A percentile compares a stretch with the other conserved stretches of the same genome.
Conservation (phyloP, 2,888 invertebrate genomes). For the Philereme transversata region DNA sequence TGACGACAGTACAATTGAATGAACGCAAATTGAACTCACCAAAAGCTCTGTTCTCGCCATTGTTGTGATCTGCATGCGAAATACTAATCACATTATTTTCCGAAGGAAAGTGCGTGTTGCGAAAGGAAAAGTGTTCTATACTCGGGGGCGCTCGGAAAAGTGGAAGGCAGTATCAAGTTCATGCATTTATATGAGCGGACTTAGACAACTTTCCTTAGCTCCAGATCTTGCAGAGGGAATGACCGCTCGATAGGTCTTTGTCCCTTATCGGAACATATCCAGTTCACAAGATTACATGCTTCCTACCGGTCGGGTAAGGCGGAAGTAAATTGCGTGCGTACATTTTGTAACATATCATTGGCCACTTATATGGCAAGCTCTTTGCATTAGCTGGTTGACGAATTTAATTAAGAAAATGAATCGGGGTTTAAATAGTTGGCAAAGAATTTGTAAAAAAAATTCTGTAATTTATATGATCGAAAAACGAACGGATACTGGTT, state of each 20-base stretch:
- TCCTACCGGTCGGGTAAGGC: constrained; percentile 49
- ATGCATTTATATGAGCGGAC: constrained; percentile 76
- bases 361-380: not conserved
- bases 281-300: constrained; percentile 59
- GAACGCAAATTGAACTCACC: constrained; percentile 56
- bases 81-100: constrained; percentile 63
- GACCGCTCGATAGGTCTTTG: constrained; percentile 78
- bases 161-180: constrained; percentile 76
- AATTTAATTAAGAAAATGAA: not conserved
- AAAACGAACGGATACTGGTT: constrained; percentile 26
- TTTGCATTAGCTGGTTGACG: not conserved
- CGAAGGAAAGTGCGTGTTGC: constrained; percentile 53
- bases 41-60: constrained; percentile 69
- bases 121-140: constrained; percentile 73
- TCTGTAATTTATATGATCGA: not conserved
- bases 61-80: constrained; percentile 38
- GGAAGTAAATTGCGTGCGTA: constrained; percentile 48
- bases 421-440: constrained; percentile 1
- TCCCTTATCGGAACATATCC: constrained; percentile 74
- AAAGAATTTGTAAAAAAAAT: constrained; percentile 2
- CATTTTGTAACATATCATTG: constrained; percentile 18
- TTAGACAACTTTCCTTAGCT: constrained; percentile 73
- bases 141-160: constrained; percentile 69
- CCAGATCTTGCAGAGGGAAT: constrained; percentile 73
- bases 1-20: constrained; percentile 29